Base-by-base conservation (phyloP, 2,113 vertebrate genomes). In the Leptocoma aspasia region DNA sequence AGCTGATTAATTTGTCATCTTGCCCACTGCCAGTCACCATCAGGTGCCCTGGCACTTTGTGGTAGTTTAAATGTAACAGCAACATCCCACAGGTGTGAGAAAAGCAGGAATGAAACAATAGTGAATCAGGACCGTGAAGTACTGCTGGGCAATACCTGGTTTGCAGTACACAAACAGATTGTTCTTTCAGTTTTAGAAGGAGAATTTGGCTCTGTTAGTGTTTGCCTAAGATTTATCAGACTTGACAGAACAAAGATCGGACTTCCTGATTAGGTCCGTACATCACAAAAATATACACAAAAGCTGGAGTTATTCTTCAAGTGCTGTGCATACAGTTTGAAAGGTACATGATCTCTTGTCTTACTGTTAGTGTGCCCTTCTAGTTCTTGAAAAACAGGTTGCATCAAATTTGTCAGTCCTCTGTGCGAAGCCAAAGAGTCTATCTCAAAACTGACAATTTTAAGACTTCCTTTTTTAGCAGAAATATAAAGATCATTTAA, bases 111-210 rank as follows among this genome's bases (percentile, higher is more conserved):
- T 0, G 4, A 73, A 68, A 71, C 90, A 95, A 95, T 72, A 50
- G 60, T 10, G 47, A 93, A 53, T 65, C 77, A 82, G 39, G 73
- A 84, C 70, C 73, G 3, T 92, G 77, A 87, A 86, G 94, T 89
- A 69, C 91, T 78, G 26, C 49, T 86, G 90, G 79, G 87, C 49
- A 91, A 78, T 41, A 28, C 8, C 63, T 73, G 42, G 11, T 72
- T 76, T 88, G 35, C 70, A 54, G n/a, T 61, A 66, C 52, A 89
- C 89, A 72, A 79, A 94, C 66, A 71, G 56, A 72, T 93, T 94
- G 94, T 96, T 96, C 93, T 92, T 90, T 77, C 61, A 13, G 15
- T 19, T 76, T 64, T 70, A 89, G 73, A 92, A 69, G 42, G 47
- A 72, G 49, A 90, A 86, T 88, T 91, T 92, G 76, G 52, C 91